phyloP scores from a whole-genome alignment of 1,140 invertebrate genomes.

The Plodia interpunctella region DNA sequence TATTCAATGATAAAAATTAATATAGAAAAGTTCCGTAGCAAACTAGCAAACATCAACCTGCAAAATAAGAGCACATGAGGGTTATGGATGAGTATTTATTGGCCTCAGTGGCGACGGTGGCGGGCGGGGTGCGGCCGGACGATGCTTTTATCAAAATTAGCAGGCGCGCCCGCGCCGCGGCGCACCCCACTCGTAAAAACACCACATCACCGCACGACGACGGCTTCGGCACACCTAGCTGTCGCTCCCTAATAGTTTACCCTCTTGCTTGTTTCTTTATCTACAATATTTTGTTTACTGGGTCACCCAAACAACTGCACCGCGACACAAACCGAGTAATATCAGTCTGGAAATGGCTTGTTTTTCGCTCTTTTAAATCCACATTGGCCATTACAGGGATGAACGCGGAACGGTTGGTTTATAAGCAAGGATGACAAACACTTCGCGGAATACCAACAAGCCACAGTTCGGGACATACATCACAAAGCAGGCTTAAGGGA shows the following conservation, averaged over 20 bases:
- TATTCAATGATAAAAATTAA: background rate
- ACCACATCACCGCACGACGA: conserved; percentile 59
- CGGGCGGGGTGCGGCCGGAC: conserved; percentile 57
- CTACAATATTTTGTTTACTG: conserved; percentile 5
- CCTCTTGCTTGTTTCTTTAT: conserved; percentile 19
- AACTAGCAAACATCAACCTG: background rate
- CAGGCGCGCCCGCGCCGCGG: conserved; percentile 57
- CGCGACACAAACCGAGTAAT: background rate
- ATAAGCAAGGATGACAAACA: conserved; percentile 9
- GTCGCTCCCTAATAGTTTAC: conserved; percentile 51
- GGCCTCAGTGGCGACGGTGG: conserved; percentile 32
- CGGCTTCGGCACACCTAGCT: conserved; percentile 56
- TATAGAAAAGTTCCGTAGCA: background rate
- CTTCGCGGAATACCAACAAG: conserved; percentile 22
- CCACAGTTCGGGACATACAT: conserved; percentile 13
- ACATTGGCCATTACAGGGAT: conserved; percentile 20
- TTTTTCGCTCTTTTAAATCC: conserved; percentile 18
- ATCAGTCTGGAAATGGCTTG: background rate
- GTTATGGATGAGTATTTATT: conserved; percentile 34
- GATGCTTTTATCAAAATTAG: conserved; percentile 74
- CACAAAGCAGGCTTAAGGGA: conserved; percentile 5
- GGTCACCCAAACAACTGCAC: conserved; percentile 8
- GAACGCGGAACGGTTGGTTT: conserved; percentile 13
- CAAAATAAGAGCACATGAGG: conserved; percentile 13
- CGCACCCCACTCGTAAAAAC: conserved; percentile 71